Conservation (phyloP, 2,113 vertebrate genomes). For the Oceanodroma tethys region DNA sequence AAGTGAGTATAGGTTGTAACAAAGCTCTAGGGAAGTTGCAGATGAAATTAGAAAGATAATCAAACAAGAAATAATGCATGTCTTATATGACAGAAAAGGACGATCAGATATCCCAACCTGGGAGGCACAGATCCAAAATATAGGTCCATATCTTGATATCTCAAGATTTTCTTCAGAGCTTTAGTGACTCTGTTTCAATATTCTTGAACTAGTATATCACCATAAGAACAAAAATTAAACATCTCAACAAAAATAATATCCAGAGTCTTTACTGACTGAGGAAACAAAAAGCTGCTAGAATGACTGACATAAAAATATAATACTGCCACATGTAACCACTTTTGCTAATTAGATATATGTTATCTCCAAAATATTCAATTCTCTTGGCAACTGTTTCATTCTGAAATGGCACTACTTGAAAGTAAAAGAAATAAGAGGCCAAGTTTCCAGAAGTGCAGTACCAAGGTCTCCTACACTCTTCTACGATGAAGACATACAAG, state of each 20-base stretch:
- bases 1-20: neutral
- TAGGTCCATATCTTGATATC: neutral
- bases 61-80: neutral
- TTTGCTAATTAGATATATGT: neutral
- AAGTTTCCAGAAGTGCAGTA: neutral
- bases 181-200: neutral
- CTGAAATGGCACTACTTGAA: neutral
- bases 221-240: neutral
- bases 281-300: neutral
- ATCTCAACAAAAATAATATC: neutral
- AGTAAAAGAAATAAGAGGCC: neutral
- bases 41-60: neutral
- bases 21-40: neutral
- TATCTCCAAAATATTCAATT: neutral
- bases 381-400: neutral
- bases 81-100: neutral
- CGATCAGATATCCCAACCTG: neutral
- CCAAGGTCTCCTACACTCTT: accelerated
- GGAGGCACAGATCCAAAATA: neutral
- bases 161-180: neutral
- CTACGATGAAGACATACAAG: neutral
- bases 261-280: neutral
- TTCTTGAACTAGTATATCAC: neutral
- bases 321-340: neutral
- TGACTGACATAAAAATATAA: neutral